Evolutionary conservation across 1,140 invertebrate species (phyloP).

Genomic region (Zaprionus davidi): DNA sequence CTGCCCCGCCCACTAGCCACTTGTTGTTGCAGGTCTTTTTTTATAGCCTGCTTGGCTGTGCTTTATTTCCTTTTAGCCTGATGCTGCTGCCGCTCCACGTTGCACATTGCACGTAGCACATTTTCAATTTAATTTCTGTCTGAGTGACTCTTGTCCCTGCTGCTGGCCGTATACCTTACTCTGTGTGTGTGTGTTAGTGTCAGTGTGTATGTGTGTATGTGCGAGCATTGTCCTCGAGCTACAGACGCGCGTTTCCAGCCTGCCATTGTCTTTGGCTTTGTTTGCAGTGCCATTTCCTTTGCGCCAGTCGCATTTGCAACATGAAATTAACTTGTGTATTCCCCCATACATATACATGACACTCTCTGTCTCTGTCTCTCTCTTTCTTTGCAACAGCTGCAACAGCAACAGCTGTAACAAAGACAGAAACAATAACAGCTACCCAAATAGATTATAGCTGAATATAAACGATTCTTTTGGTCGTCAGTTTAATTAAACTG

Average conservation of each 20-base stretch:
- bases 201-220: conserved; percentile 14
- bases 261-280: conserved; percentile 76
- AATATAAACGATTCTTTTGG: conserved; percentile 60
- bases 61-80: conserved; percentile 77
- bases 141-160: conserved; percentile 46
- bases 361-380: not conserved
- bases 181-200: conserved; percentile 2
- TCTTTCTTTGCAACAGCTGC: conserved; percentile 9
- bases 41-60: conserved; percentile 60
- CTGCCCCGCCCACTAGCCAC: conserved; percentile 53
- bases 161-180: not conserved
- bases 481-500: conserved; percentile 71
- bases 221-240: conserved; percentile 40
- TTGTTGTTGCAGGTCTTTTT: conserved; percentile 65
- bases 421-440: not conserved
- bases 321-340: conserved; percentile 69
- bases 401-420: conserved; percentile 6
- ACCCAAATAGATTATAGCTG: conserved; percentile 64
- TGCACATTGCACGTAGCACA: conserved; percentile 63
- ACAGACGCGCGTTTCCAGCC: conserved; percentile 48
- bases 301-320: conserved; percentile 47
- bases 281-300: conserved; percentile 77
- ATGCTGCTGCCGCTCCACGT: conserved; percentile 41
- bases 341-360: conserved; percentile 25
- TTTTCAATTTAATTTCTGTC: conserved; percentile 82